A percentile compares a stretch with the other conserved stretches of the same genome.
Conservation (phyloP, 2,113 vertebrate species). For the Hyla sarda region DNA sequence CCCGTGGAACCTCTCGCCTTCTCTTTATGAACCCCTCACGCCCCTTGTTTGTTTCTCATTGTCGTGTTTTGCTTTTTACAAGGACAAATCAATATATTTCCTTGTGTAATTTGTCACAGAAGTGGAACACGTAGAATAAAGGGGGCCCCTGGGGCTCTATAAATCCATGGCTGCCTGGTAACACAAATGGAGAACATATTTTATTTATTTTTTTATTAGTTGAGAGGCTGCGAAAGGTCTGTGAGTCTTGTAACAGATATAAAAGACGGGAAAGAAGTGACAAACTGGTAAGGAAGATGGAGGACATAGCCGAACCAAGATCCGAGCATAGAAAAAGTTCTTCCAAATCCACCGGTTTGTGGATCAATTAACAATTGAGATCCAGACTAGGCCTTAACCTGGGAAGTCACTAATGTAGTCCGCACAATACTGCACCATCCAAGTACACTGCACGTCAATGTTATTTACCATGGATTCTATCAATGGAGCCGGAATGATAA, state of each 20-base stretch:
- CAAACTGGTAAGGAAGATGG: background rate
- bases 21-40: background rate
- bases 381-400: no score
- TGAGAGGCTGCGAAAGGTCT: background rate
- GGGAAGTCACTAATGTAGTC: no score
- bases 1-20: background rate
- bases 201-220: background rate
- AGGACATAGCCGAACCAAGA: background rate
- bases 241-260: background rate
- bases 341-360: background rate
- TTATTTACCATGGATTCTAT: no score
- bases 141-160: background rate
- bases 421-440: no score
- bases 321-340: background rate
- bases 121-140: background rate
- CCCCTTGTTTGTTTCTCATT: background rate
- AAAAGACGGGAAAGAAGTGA: background rate
- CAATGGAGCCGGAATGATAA: no score
- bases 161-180: background rate
- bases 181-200: background rate
- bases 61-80: conserved; percentile 23
- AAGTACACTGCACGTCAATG: no score
- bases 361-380: background rate
- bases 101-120: conserved; percentile 16
- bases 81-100: conserved; percentile 37